Evolutionary conservation across 2,797 vertebrate species (phyloP), one percentile per base, ranked within the genome.

Genomic region (Perodicticus potto): DNA sequence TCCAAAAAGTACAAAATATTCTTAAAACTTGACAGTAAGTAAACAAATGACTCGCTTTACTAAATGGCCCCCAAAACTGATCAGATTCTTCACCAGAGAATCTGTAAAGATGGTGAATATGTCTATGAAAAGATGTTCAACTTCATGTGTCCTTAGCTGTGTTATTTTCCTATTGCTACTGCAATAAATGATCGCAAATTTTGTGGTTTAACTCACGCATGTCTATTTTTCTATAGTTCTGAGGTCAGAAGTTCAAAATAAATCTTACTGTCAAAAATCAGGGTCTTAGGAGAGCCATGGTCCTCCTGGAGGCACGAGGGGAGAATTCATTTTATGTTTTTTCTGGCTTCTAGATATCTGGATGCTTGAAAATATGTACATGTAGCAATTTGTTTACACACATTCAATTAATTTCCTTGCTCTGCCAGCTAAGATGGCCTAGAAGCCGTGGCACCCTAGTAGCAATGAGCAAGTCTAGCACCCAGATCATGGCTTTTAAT

Each of bases 151-250:
- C 22, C 72, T 87, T 65, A 82, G 16, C 34, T 61, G 0, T 70
- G 65, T 70, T 63, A 27, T 12, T 83, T 90, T 87, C 23, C 32
- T 80, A 76, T 67, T 59, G 45, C 32, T 91, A 32, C 65, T 74
- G 3, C 53, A 87, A 91, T 86, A 83, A 83, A 67, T 95, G 59
- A 65, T 37, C 83, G 87, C n/a, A 83, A 84, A 87, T 4, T 40
- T 69, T 59, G 23, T 73, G 70, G 27, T 43, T 57, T 86, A 87
- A 72, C 6, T 6, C 25, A 87, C 23, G 93, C 23, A 20, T 63
- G 78, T 77, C n/a, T 63, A 74, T 77, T 72, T 22, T 78, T 72
- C 65, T 49, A 43, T 7, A 59, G 1, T 83, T 96, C 53, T 74
- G 14, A 93, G 14, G 6, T 87, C 49, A 88, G 77, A 86, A 78